Percentiles rank a stretch among this genome's conserved stretches.
Evolutionary conservation across 2,888 invertebrate genomes (phyloP).

Genomic region (Epinotia nisella): DNA sequence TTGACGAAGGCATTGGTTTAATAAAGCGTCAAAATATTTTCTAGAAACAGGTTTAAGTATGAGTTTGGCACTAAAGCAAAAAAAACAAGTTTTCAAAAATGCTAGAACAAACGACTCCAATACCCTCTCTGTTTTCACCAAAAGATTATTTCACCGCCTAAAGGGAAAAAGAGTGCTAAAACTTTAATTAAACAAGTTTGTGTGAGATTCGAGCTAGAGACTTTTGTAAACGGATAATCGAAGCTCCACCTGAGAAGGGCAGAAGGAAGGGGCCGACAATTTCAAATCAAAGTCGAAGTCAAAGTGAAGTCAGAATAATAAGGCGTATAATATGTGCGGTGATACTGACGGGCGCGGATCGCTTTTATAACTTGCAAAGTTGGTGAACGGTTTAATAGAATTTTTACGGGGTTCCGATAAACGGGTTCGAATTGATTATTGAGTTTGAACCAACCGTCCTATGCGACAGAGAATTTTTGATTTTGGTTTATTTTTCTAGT

Average conservation of each 20-base stretch:
- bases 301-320: constrained; percentile 41
- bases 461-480: not conserved
- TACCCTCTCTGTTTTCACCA: constrained; percentile 60
- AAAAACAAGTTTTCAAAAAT: too few relatives aligned
- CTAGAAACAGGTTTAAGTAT: too few relatives aligned
- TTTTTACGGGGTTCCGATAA: constrained; percentile 61
- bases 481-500: not conserved
- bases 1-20: too few relatives aligned
- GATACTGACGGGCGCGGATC: constrained; percentile 57
- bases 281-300: constrained; percentile 33
- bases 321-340: constrained; percentile 48
- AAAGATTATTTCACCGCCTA: constrained; percentile 80
- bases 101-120: constrained; percentile 49
- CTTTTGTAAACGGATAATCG: constrained; percentile 83
- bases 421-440: constrained; percentile 43
- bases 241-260: constrained; percentile 77
- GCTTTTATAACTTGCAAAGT: constrained; percentile 41
- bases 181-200: constrained; percentile 85
- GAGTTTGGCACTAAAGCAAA: not conserved
- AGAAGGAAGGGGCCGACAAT: constrained; percentile 60
- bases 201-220: constrained; percentile 78
- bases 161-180: constrained; percentile 84
- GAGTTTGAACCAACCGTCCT: constrained; percentile 11
- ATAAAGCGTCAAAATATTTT: too few relatives aligned
- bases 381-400: constrained; percentile 57